Evolutionary conservation across 2,888 invertebrate genomes (phyloP), one percentile per base, ranked within the genome.

Genomic region (Andrena minutula): DNA sequence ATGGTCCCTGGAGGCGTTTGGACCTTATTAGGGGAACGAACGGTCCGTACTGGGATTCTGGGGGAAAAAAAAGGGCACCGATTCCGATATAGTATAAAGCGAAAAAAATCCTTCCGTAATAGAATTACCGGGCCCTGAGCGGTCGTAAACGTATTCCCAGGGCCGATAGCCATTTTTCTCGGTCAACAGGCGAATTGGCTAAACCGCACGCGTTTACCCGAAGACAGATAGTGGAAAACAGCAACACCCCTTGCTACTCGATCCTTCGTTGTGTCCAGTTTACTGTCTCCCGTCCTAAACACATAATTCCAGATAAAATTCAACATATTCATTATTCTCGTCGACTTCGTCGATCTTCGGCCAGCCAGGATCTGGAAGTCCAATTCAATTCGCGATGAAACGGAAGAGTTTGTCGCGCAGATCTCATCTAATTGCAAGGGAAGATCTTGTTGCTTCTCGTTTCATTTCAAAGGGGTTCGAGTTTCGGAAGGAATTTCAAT

Each of bases 81-180:
- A 75, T 81, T 84, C 87, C 91, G 90, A 92, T 92, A 92, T 90
- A 88, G 88, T 89, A 91, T 90, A 90, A 93, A 92, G 91, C 88
- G 91, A 92, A 92, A 92, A 79, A 92, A 93, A 93, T 93, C 92
- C 91, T 90, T 89, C 89, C 86, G 91, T 94, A 94, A 94, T 94
- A 92, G 93, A 94, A 94, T 94, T 93, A 93, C 92, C 90, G 89
- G 91, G 89, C 92, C 88, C 94, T 89, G 90, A 92, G 90, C 93
- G 92, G 91, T 93, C 93, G 93, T 94, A 94, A 94, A 93, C 90
- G 93, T 93, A 94, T 93, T 94, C 94, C 94, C 94, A 90, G 85
- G 90, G 88, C 93, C 93, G 93, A 93, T 93, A 91, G 92, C 91
- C 92, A 94, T 94, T 94, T 93, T 92, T 94, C 93, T 92, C 92